Conservation (phyloP, 2,888 invertebrate genomes). For the Acleris sparsana region DNA sequence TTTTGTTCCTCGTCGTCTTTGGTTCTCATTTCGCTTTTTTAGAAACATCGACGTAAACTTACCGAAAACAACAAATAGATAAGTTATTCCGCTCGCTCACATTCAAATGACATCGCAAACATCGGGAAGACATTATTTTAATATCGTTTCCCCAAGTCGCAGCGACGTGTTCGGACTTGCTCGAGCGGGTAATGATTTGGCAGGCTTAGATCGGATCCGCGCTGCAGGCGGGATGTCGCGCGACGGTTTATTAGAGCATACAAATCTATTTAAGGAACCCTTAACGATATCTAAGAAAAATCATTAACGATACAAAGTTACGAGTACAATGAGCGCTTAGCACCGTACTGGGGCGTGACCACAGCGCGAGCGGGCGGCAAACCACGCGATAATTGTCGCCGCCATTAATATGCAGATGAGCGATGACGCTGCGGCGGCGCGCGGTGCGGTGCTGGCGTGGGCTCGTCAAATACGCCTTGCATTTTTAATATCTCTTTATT, state of each 20-base stretch:
- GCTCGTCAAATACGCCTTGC: too few relatives aligned
- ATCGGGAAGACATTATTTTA: conserved; percentile 1
- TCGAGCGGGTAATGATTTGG: conserved; percentile 1
- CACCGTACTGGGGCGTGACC: conserved; percentile 3
- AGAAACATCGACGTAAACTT: too few relatives aligned
- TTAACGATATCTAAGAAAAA: neutral
- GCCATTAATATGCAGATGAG: conserved; percentile 26
- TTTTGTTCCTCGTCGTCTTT: too few relatives aligned
- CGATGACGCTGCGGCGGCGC: neutral
- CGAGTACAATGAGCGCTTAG: conserved; percentile 14
- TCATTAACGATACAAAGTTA: conserved; percentile 1
- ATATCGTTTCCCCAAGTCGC: neutral
- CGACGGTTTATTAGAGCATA: too few relatives aligned
- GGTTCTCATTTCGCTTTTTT: too few relatives aligned
- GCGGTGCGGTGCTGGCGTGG: neutral
- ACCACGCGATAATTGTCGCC: conserved; percentile 15
- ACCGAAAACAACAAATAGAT: too few relatives aligned
- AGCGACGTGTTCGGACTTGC: neutral
- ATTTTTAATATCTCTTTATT: too few relatives aligned
- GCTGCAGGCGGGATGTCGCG: too few relatives aligned
- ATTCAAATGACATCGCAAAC: neutral
- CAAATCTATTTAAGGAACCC: neutral
- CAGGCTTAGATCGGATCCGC: too few relatives aligned
- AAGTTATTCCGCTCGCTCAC: too few relatives aligned
- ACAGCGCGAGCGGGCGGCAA: conserved; percentile 11